Evolutionary conservation across 2,888 invertebrate genomes (phyloP), one percentile per base, ranked within the genome.

Genomic region (Heterodera filipjevi): DNA sequence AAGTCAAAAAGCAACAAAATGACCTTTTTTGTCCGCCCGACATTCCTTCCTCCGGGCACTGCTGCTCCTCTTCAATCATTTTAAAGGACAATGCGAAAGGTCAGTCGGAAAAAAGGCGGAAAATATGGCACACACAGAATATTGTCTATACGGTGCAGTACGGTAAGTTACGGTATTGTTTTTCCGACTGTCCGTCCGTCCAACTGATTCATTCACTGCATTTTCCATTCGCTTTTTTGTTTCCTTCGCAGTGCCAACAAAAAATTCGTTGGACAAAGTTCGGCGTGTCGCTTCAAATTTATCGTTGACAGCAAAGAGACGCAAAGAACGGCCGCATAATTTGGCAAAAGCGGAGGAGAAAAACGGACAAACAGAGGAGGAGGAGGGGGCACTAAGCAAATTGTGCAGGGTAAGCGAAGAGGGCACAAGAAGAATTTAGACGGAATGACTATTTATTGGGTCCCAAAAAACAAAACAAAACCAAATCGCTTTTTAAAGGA

Each of bases 351-450:
- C 8, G 30, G 46, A 27, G 35, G 22, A 64, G 14, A 30, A 75
- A 75, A 30, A 27, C 22, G 8, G 68, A 32, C 49, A 14, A 49
- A 49, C n/a, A 12, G 39, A 39, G 39, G 14, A 44, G 49, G 27
- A 39, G 39, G 59, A 75, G 27, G 74, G 79, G 14, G 80, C 80
- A 30, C 68, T 81, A 71, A 77, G 81, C 33, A 71, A 74, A 30
- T 68, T 81, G 32, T 81, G 81, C 27, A 71, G 81, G 71, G 81
- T 81, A 70, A 46, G 81, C n/a, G 35, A 19, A 14, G 12, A 39
- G 39, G 53, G 71, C 27, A n/a, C 27, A 14, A n/a, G 27, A 30
- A 30, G 53, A 3, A 1, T n/a, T 35, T 14, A 32, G 22, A 30
- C 16, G 3, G 16, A 71, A 30, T 30, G 16, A 3, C 14, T 32